Conservation (phyloP, 2,797 vertebrate species). For the Carcharodon carcharias region DNA sequence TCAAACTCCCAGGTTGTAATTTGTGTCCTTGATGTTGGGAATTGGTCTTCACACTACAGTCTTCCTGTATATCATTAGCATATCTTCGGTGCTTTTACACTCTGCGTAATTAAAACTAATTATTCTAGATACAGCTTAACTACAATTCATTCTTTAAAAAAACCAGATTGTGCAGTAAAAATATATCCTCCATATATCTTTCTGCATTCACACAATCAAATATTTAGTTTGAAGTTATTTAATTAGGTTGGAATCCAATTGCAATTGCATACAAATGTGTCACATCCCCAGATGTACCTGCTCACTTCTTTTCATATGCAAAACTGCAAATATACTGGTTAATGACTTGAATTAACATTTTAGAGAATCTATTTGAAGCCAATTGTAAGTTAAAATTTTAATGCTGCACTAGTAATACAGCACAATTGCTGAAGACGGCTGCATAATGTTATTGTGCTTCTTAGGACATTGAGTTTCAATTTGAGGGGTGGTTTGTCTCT, state of each 20-base stretch:
- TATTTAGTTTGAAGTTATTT: constrained; percentile 28
- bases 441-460: background rate
- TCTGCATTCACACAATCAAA: constrained; percentile 16
- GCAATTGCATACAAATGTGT: constrained; percentile 22
- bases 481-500: background rate
- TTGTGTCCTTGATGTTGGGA: constrained; percentile 50
- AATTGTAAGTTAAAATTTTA: constrained; percentile 3
- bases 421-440: background rate
- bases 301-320: constrained; percentile 32
- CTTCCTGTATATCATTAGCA: constrained; percentile 49
- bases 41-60: constrained; percentile 46
- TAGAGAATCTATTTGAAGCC: constrained; percentile 12
- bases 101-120: constrained; percentile 61
- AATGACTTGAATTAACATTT: constrained; percentile 32
- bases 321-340: constrained; percentile 2
- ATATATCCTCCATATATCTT: constrained; percentile 8
- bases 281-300: constrained; percentile 23
- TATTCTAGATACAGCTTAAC: constrained; percentile 43
- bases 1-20: constrained; percentile 52
- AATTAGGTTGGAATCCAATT: constrained; percentile 35
- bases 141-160: background rate
- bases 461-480: background rate
- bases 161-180: background rate
- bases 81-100: constrained; percentile 51
- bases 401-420: background rate